Evolutionary conservation across 2,113 vertebrate genomes (phyloP).

Genomic region (Rafetus swinhoei): DNA sequence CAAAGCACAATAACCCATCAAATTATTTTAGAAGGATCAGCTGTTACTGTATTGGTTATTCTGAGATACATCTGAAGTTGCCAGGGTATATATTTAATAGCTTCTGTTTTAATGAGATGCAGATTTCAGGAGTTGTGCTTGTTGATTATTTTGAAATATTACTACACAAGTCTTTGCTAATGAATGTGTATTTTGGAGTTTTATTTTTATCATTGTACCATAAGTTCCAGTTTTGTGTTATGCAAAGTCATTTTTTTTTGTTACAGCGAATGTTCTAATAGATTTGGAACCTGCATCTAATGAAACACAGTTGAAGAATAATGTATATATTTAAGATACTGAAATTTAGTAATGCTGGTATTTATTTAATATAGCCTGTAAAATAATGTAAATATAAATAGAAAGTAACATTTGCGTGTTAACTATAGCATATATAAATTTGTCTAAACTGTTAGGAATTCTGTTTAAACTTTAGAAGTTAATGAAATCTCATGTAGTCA

Average conservation of each 20-base stretch:
- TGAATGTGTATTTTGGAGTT: slow-evolving; percentile 28
- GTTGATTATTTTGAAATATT: slow-evolving; percentile 52
- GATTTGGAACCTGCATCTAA: slow-evolving; percentile 21
- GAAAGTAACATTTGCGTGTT: slow-evolving; percentile 53
- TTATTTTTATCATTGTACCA: slow-evolving; percentile 33
- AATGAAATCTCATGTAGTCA: neutral
- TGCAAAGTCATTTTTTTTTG: slow-evolving; percentile 35
- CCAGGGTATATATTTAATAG: slow-evolving; percentile 9
- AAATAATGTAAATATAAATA: slow-evolving; percentile 77
- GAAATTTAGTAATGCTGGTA: slow-evolving; percentile 64
- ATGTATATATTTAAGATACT: slow-evolving; percentile 72
- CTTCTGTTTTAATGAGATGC: slow-evolving; percentile 18
- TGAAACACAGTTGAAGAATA: slow-evolving; percentile 60
- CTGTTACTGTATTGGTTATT: neutral
- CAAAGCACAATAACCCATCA: neutral
- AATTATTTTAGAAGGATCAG: neutral
- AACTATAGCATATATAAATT: neutral
- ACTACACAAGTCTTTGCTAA: neutral
- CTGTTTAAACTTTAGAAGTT: neutral
- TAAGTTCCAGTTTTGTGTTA: slow-evolving; percentile 1
- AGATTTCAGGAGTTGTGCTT: slow-evolving; percentile 55
- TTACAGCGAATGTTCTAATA: slow-evolving; percentile 28
- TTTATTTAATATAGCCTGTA: slow-evolving; percentile 85
- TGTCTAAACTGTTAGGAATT: neutral
- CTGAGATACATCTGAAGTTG: slow-evolving; percentile 26